Conservation (phyloP, 1,140 invertebrate species). For the Arion vulgaris region DNA sequence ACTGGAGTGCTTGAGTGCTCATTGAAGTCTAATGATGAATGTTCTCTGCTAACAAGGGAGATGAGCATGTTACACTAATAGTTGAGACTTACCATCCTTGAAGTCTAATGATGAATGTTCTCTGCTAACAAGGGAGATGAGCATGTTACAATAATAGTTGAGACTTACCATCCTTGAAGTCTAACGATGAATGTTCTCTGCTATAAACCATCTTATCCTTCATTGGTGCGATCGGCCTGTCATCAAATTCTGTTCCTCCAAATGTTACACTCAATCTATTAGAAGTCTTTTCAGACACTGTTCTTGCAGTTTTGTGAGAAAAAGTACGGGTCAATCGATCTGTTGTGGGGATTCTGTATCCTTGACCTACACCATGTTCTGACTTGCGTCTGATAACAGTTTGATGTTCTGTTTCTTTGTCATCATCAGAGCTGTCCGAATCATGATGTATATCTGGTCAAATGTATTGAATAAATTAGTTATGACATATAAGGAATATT, state of each 20-base stretch:
- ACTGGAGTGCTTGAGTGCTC: too few species aligned
- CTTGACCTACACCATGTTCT: neutral
- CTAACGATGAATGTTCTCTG: constrained; percentile 62
- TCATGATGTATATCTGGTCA: neutral
- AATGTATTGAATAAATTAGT: too few species aligned
- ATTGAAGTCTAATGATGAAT: too few species aligned
- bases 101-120: too few species aligned
- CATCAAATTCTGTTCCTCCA: constrained; percentile 48
- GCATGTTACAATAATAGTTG: too few species aligned
- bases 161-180: constrained; percentile 72
- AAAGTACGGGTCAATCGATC: neutral
- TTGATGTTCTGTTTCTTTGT: neutral
- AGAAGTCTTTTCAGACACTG: neutral
- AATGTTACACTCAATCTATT: constrained; percentile 15
- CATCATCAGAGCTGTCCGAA: constrained; percentile 3
- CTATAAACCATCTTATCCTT: constrained; percentile 70
- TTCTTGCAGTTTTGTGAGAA: neutral
- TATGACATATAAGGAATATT: too few species aligned
- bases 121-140: too few species aligned
- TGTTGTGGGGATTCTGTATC: neutral
- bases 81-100: too few species aligned
- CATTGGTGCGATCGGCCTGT: constrained; percentile 71
- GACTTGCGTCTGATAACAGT: constrained; percentile 6
- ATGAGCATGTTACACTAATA: too few species aligned
- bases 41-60: too few species aligned